Percentiles rank a stretch among this genome's conserved stretches.
These are phyloP conservation scores for Ptychadena robeensis DNA, from an alignment of 2,797 vertebrate species.

Conservation along the genomic window DNA sequence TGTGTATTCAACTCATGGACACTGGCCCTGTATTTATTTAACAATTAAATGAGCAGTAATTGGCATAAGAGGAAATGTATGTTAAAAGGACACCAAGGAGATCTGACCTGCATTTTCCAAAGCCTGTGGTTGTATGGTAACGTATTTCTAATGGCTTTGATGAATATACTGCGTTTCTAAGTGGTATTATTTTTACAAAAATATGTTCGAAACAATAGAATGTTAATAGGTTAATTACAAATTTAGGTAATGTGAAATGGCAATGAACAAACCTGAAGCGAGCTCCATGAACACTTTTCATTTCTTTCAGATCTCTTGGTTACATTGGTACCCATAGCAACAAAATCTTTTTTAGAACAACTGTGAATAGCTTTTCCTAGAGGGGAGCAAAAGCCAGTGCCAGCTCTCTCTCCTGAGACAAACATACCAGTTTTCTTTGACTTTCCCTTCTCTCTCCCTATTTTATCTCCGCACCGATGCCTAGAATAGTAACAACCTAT, in stretches of 20 bases:
- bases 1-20: slow-evolving; percentile 17
- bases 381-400: slow-evolving; percentile 53
- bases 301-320: slow-evolving; percentile 51
- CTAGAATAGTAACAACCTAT: slow-evolving; percentile 16
- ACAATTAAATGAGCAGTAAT: slow-evolving; percentile 43
- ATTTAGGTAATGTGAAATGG: slow-evolving; percentile 53
- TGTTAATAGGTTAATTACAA: slow-evolving; percentile 57
- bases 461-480: slow-evolving; percentile 34
- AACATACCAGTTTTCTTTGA: slow-evolving; percentile 41
- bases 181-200: slow-evolving; percentile 3
- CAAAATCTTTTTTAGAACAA: slow-evolving; percentile 52
- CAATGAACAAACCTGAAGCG: slow-evolving; percentile 43
- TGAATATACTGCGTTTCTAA: not conserved
- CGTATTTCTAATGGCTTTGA: not conserved
- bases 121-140: not conserved
- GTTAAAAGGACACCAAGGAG: not conserved
- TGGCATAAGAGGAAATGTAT: slow-evolving; percentile 7
- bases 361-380: slow-evolving; percentile 60
- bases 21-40: slow-evolving; percentile 3
- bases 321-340: slow-evolving; percentile 61
- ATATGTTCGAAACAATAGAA: slow-evolving; percentile 22
- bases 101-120: slow-evolving; percentile 28
- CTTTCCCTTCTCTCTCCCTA: slow-evolving; percentile 21
- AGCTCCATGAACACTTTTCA: slow-evolving; percentile 48
- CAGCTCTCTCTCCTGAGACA: slow-evolving; percentile 47